These are phyloP conservation scores for Triplophysa dalaica DNA, from an alignment of 2,113 vertebrate species.

Conservation along the genomic window DNA sequence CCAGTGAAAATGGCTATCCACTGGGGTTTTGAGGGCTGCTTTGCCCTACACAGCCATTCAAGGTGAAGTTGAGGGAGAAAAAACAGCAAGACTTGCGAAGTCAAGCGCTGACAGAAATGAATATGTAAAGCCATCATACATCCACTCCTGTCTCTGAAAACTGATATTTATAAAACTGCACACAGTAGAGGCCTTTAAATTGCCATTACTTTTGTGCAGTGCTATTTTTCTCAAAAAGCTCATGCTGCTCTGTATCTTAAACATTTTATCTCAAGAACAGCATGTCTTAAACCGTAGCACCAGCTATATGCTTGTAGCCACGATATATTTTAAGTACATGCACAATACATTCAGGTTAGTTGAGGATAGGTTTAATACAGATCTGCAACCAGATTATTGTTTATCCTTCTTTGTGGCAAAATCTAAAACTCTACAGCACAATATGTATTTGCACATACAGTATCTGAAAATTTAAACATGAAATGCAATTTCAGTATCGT, in stretches of 20 bases:
- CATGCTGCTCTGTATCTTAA: neutral
- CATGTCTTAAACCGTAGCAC: neutral
- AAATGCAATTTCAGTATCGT: neutral
- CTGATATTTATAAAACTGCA: slow-evolving; percentile 22
- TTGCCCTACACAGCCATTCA: slow-evolving; percentile 46
- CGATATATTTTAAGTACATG: neutral
- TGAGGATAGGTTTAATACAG: neutral
- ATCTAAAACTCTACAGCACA: neutral
- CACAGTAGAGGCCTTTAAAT: neutral
- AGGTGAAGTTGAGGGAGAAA: slow-evolving; percentile 38
- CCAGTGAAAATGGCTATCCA: slow-evolving; percentile 36
- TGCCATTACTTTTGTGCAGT: neutral
- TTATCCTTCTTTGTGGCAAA: too few relatives aligned
- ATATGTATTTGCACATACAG: too few relatives aligned
- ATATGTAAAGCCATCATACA: slow-evolving; percentile 24
- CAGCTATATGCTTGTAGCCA: neutral
- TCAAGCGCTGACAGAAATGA: slow-evolving; percentile 24
- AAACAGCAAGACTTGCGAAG: slow-evolving; percentile 21
- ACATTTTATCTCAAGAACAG: neutral
- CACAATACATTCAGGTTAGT: neutral
- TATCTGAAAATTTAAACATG: too few relatives aligned
- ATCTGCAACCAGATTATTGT: neutral
- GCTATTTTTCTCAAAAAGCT: neutral
- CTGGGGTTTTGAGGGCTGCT: slow-evolving; percentile 41
- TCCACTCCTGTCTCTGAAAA: slow-evolving; percentile 12